phyloP scores from a whole-genome alignment of 2,797 vertebrate species.

The Pogoniulus pusillus region DNA sequence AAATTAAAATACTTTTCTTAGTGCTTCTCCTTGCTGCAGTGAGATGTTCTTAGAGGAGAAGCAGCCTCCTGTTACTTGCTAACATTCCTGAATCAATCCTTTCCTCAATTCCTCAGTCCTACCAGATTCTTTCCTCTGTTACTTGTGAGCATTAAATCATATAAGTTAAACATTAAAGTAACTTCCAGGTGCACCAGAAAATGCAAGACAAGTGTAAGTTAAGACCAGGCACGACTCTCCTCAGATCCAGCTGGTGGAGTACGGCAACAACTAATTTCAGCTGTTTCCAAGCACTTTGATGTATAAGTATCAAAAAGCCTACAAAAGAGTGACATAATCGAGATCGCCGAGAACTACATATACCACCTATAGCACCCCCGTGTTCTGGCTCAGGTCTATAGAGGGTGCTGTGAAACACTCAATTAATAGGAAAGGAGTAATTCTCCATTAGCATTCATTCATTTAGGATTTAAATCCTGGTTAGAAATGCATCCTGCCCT shows the following conservation, averaged over 20 bases:
- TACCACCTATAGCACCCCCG: background rate
- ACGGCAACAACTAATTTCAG: constrained; percentile 16
- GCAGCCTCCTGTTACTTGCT: background rate
- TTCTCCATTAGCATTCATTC: constrained; percentile 37
- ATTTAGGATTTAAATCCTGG: constrained; percentile 26
- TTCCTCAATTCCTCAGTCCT: background rate
- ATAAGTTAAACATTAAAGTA: constrained; percentile 28
- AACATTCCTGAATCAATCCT: background rate
- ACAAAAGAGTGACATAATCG: background rate
- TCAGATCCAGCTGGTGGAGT: background rate
- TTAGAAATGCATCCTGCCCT: constrained; percentile 28
- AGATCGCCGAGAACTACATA: background rate
- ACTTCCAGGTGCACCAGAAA: constrained; percentile 28
- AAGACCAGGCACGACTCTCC: background rate
- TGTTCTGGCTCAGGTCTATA: background rate
- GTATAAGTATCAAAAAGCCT: background rate
- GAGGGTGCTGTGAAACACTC: constrained; percentile 6
- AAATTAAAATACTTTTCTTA: constrained; percentile 32
- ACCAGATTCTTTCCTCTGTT: background rate
- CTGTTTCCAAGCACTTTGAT: constrained; percentile 38
- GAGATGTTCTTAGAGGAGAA: background rate
- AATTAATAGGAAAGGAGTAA: constrained; percentile 16
- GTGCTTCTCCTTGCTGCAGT: background rate
- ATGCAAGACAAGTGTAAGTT: background rate
- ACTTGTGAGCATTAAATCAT: constrained; percentile 32